Evolutionary conservation across 2,113 vertebrate genomes (phyloP), one percentile per base, ranked within the genome.

Genomic region (Pangasianodon hypophthalmus): DNA sequence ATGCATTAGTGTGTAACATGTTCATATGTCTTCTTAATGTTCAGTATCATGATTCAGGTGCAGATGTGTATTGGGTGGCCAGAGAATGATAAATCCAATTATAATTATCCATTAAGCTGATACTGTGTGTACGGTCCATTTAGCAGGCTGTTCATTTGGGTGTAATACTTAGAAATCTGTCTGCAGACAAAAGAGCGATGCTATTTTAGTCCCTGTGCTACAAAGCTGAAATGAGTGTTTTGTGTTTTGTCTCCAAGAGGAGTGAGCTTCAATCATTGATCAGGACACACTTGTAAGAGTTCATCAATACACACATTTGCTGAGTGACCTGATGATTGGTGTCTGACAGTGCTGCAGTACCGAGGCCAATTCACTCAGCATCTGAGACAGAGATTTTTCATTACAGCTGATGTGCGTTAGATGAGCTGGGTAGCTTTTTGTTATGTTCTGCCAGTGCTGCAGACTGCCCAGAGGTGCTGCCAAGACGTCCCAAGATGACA

Each of bases 231-330:
- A 37, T 58, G 48, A n/a, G 26, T 48, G 60, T 64, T 54, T 69
- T 50, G n/a, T 81, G 48, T 79, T 87, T 67, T 50, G 77, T 71
- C 54, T 91, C 21, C 73, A 44, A 19, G 44, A 21, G 52, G 58
- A 69, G 64, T 13, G 18, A 29, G 24, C 19, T 32, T 90, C 44
- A 46, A 13, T 86, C 41, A 85, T 90, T 86, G 88, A 91, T 89
- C 6, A 41, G 21, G 62, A 88, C 86, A 79, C 60, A 50, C 82
- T 86, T 77, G 41, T 82, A 64, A 88, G 60, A 60, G 24, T 88
- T 84, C 60, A 87, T 90, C 91, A 88, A 86, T 92, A 86, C 54
- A 81, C 48, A 58, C 67, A 88, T 60, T 62, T 88, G 86, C 69
- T 88, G n/a, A 86, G 54, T 87, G 87, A 91, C 89, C 67, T 90